These are phyloP conservation scores for Drosophila sproati DNA, from an alignment of 1,140 invertebrate species.

Conservation along the genomic window DNA sequence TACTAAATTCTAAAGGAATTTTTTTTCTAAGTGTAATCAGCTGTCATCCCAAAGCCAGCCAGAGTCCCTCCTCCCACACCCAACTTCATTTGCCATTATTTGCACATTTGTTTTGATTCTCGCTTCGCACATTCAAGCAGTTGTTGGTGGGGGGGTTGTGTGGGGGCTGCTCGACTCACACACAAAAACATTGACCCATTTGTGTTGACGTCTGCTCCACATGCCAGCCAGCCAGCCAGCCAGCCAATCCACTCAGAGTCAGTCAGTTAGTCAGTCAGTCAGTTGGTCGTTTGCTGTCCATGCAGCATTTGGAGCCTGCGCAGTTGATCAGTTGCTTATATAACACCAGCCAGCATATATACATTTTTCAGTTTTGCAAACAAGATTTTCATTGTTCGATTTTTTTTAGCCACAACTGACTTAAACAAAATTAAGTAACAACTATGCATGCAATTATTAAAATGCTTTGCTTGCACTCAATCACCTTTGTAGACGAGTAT, in stretches of 20 bases:
- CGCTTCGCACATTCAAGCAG: constrained; percentile 29
- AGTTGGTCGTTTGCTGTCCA: constrained; percentile 15
- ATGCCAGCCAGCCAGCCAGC: constrained; percentile 28
- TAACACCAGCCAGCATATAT: constrained; percentile 74
- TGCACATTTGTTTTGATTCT: constrained; percentile 69
- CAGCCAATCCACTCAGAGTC: not conserved
- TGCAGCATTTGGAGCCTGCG: constrained; percentile 59
- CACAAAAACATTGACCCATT: constrained; percentile 80
- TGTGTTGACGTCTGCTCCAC: constrained; percentile 49
- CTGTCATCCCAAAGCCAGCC: constrained; percentile 13
- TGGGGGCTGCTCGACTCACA: constrained; percentile 36
- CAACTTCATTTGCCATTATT: not conserved
- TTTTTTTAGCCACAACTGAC: constrained; percentile 5
- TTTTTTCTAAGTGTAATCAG: constrained; percentile 2
- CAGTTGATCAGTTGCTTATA: constrained; percentile 67
- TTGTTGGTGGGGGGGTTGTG: not conserved
- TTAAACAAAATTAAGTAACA: not conserved
- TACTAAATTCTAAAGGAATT: not conserved
- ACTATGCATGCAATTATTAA: not conserved
- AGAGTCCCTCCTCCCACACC: not conserved
- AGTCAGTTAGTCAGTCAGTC: constrained; percentile 6
- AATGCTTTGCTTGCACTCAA: not conserved
- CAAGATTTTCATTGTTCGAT: too few relatives aligned
- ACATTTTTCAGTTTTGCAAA: constrained; percentile 69
- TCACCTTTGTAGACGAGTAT: constrained; percentile 77